Evolutionary conservation across 2,113 vertebrate species (phyloP).

Genomic region (Xyrauchen texanus): DNA sequence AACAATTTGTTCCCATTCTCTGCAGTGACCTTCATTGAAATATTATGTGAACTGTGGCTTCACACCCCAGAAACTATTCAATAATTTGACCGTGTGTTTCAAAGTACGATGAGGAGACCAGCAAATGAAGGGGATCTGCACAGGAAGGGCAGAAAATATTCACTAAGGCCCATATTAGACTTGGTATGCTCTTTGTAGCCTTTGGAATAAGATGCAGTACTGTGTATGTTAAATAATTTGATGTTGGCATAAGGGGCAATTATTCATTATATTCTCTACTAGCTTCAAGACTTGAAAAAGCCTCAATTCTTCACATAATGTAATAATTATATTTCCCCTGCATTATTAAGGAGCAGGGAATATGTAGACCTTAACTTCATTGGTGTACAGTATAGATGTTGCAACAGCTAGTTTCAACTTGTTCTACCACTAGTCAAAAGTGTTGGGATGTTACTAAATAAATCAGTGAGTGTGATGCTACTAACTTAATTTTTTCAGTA

Average conservation of each 20-base stretch:
- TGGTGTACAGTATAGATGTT: neutral
- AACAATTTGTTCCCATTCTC: constrained; percentile 53
- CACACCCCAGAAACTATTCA: constrained; percentile 47
- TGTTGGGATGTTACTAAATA: no score
- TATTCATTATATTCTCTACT: constrained; percentile 5
- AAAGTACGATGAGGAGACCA: constrained; percentile 4
- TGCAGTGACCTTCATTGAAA: constrained; percentile 43
- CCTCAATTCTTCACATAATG: neutral
- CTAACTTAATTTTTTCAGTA: no score
- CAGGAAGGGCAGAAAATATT: neutral
- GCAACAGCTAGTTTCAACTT: neutral
- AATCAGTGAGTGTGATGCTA: no score
- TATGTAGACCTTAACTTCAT: neutral
- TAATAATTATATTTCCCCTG: constrained; percentile 9
- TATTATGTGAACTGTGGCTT: constrained; percentile 49
- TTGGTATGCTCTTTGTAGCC: neutral
- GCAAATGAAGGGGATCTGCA: constrained; percentile 12
- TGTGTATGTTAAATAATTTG: constrained; percentile 9
- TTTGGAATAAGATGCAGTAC: neutral
- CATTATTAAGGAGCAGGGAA: neutral
- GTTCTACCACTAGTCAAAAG: no score
- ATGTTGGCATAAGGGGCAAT: neutral
- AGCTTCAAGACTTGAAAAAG: neutral
- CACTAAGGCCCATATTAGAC: neutral
- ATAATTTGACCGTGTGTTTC: constrained; percentile 43